Conservation (phyloP, 1,140 invertebrate species). For the Macrosteles quadrilineatus region DNA sequence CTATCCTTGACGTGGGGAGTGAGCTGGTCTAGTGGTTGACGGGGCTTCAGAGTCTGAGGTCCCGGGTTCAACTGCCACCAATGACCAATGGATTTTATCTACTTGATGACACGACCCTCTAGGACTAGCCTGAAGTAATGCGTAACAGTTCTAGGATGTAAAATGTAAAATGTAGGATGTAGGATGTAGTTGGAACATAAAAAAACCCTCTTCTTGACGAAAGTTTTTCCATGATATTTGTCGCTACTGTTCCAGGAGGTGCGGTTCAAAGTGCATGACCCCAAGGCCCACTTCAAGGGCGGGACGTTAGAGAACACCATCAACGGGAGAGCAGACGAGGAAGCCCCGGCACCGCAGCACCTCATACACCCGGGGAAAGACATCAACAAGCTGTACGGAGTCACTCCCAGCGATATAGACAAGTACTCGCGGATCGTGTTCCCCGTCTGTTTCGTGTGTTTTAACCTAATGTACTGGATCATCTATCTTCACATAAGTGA, state of each 20-base stretch:
- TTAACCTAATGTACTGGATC: slow-evolving; percentile 98
- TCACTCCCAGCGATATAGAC: slow-evolving; percentile 94
- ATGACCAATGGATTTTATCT: no score
- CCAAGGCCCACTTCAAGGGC: slow-evolving; percentile 87
- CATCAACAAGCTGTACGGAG: slow-evolving; percentile 64
- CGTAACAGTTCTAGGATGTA: no score
- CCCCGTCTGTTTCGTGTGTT: slow-evolving; percentile 95
- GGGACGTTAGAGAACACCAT: slow-evolving; percentile 88
- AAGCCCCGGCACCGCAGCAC: slow-evolving; percentile 69
- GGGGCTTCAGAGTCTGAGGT: no score
- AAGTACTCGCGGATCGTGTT: slow-evolving; percentile 96
- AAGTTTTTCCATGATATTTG: no score
- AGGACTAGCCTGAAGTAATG: no score
- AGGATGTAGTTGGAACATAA: no score
- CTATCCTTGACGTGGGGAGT: no score
- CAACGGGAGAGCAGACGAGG: slow-evolving; percentile 71
- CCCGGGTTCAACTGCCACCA: no score
- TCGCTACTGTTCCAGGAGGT: slow-evolving; percentile 93
- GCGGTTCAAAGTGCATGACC: slow-evolving; percentile 91
- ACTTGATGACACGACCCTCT: no score
- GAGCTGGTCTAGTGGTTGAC: no score
- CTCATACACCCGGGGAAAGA: slow-evolving; percentile 76
- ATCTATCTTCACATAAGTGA: slow-evolving; percentile 95
- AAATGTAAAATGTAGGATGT: no score
- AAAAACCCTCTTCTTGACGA: no score